A percentile compares a stretch with the other conserved stretches of the same genome.
Evolutionary conservation across 2,113 vertebrate species (phyloP).

Genomic region (Catharus bicknelli): DNA sequence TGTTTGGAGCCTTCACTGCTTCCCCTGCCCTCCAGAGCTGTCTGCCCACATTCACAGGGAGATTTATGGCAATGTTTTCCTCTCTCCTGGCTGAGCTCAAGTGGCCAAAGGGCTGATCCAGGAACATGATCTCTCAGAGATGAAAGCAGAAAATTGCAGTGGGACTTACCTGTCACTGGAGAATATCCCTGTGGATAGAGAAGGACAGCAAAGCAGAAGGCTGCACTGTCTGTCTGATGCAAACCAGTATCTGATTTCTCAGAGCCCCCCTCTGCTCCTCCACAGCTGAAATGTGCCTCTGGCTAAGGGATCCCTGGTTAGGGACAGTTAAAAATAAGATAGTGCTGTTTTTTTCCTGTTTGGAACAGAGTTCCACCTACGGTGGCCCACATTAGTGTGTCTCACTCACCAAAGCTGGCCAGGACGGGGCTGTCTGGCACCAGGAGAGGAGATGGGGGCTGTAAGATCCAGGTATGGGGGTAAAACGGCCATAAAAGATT

Average conservation of each 20-base stretch:
- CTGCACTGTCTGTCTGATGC: neutral
- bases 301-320: neutral
- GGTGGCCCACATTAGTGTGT: neutral
- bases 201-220: neutral
- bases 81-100: neutral
- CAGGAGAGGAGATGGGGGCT: neutral
- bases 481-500: neutral
- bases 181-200: neutral
- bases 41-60: neutral
- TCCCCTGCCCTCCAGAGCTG: neutral
- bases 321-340: neutral
- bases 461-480: neutral
- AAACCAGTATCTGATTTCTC: neutral
- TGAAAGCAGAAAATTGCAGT: neutral
- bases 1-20: neutral
- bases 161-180: neutral
- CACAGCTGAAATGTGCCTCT: neutral
- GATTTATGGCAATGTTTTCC: conserved; percentile 21
- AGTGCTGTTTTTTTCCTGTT: neutral
- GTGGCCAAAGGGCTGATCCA: neutral
- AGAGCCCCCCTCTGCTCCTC: neutral
- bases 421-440: neutral
- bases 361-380: neutral
- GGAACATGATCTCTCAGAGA: neutral
- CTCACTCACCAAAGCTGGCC: neutral